phyloP scores from a whole-genome alignment of 2,113 vertebrate genomes.

The Dasyurus viverrinus region DNA sequence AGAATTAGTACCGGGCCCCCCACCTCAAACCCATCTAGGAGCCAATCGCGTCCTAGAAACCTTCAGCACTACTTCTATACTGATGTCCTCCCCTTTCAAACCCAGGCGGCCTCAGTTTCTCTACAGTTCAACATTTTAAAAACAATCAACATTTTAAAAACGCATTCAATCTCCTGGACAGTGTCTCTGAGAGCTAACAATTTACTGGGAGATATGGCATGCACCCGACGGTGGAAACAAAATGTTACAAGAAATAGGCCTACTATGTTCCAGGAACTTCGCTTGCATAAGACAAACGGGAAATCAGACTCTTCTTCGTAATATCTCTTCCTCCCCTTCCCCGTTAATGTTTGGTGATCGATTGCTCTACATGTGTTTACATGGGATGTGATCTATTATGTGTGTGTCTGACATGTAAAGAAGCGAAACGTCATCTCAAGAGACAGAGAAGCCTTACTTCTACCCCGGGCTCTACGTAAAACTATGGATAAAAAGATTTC shows the following conservation, averaged over 20 bases:
- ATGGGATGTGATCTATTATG: not conserved
- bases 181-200: not conserved
- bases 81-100: not conserved
- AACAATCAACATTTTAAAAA: not conserved
- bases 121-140: not conserved
- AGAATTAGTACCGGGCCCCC: not conserved
- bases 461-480: not conserved
- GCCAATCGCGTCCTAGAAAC: not conserved
- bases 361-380: not conserved
- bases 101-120: not conserved
- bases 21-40: accelerated
- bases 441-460: not conserved
- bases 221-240: not conserved
- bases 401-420: not conserved
- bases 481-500: not conserved
- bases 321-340: not conserved
- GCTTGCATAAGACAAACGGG: not conserved
- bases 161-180: not conserved
- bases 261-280: not conserved
- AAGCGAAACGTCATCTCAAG: not conserved
- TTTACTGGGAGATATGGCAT: not conserved
- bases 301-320: not conserved
- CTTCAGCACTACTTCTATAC: not conserved
- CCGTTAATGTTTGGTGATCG: not conserved
- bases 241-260: not conserved